phyloP scores from a whole-genome alignment of 2,113 vertebrate genomes.

The Sphyrna mokarran region DNA sequence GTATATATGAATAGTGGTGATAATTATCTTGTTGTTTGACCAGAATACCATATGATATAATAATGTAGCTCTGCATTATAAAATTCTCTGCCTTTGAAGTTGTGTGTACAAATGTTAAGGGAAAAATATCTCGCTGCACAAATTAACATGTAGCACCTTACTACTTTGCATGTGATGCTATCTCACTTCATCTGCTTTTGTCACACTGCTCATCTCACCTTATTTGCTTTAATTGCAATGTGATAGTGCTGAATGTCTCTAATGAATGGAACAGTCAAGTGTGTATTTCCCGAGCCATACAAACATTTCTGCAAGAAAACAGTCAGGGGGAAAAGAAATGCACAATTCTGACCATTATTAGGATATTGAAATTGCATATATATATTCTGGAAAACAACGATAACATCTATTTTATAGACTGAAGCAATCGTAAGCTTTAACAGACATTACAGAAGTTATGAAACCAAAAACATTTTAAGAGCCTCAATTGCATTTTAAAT shows the following conservation, averaged over 20 bases:
- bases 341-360: background rate
- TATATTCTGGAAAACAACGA: background rate
- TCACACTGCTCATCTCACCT: slow-evolving; percentile 25
- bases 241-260: background rate
- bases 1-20: background rate
- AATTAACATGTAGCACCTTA: slow-evolving; percentile 16
- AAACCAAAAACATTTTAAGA: background rate
- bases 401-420: background rate
- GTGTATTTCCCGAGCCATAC: background rate
- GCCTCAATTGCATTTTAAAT: background rate
- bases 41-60: slow-evolving; percentile 6
- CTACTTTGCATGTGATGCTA: slow-evolving; percentile 10
- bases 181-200: slow-evolving; percentile 27
- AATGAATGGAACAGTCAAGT: slow-evolving; percentile 11
- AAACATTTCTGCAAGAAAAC: background rate
- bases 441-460: background rate
- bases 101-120: background rate
- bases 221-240: slow-evolving; percentile 33
- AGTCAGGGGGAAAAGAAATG: background rate
- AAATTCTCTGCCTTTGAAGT: slow-evolving; percentile 5
- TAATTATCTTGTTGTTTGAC: background rate
- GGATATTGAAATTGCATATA: background rate
- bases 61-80: background rate
- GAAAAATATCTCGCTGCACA: slow-evolving; percentile 3
- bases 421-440: background rate